These are phyloP conservation scores for Drosophila glabriapex DNA, from an alignment of 2,888 invertebrate genomes.

Conservation along the genomic window DNA sequence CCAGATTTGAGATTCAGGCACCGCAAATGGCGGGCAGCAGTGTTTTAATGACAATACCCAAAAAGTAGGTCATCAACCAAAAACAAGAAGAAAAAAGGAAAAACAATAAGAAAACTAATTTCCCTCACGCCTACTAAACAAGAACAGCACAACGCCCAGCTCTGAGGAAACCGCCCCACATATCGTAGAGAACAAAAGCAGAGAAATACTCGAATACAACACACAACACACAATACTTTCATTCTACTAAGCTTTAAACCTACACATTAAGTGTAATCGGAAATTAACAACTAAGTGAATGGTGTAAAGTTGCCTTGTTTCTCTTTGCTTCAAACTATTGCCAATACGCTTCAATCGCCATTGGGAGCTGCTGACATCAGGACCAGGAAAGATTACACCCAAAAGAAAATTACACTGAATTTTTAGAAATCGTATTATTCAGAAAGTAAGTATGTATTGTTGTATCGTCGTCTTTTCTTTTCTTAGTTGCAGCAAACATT, in stretches of 20 bases:
- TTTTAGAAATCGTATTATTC: neutral
- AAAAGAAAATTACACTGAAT: neutral
- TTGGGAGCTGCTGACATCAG: neutral
- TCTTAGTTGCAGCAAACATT: no score
- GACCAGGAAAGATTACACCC: neutral
- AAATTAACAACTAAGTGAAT: neutral
- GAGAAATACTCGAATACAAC: neutral
- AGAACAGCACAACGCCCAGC: neutral
- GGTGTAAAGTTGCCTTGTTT: neutral
- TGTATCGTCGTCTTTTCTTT: neutral
- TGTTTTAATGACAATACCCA: conserved; percentile 23
- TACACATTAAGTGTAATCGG: neutral
- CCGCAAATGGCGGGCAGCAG: conserved; percentile 3
- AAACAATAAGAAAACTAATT: conserved; percentile 55
- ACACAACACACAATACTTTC: neutral
- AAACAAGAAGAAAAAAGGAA: conserved; percentile 6
- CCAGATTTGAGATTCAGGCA: neutral
- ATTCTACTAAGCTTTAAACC: neutral
- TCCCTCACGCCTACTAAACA: conserved; percentile 52
- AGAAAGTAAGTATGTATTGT: neutral
- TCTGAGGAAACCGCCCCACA: neutral
- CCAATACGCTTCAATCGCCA: neutral
- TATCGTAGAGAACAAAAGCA: neutral
- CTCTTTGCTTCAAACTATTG: neutral
- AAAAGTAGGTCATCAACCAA: conserved; percentile 20